A percentile compares a stretch with the other conserved stretches of the same genome.
Evolutionary conservation across 1,140 invertebrate species (phyloP).

Genomic region (Lineus longissimus): DNA sequence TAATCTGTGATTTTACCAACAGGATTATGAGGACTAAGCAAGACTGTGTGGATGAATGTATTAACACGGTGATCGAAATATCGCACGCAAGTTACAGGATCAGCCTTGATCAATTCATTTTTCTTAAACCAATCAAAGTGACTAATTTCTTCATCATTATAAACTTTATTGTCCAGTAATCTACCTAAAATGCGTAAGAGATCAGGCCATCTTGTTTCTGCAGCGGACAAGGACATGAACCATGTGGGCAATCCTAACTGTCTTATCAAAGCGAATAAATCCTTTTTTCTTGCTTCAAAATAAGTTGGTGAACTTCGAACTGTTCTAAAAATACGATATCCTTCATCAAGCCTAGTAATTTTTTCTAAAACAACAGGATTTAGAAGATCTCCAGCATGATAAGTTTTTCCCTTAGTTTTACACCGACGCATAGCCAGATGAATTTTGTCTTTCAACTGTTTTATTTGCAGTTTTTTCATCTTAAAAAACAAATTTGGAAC

Average conservation of each 20-base stretch:
- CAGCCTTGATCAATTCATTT: constrained; percentile 13
- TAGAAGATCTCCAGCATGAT: constrained; percentile 20
- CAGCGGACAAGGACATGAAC: constrained; percentile 23
- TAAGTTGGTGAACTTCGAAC: constrained; percentile 27
- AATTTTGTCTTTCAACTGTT: constrained; percentile 21
- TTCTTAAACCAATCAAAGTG: constrained; percentile 18
- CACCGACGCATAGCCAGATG: constrained; percentile 17
- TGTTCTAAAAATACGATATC: constrained; percentile 20
- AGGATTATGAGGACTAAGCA: constrained; percentile 11
- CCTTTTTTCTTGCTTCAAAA: constrained; percentile 19
- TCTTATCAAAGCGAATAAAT: constrained; percentile 27
- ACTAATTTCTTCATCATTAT: constrained; percentile 14
- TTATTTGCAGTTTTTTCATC: constrained; percentile 26
- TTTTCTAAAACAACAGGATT: constrained; percentile 11
- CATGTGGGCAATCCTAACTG: constrained; percentile 23
- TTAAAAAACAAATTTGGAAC: constrained; percentile 25
- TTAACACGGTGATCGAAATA: constrained; percentile 24
- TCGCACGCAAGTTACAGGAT: constrained; percentile 24
- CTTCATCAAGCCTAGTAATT: constrained; percentile 25
- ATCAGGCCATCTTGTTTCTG: constrained; percentile 26
- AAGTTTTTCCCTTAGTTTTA: constrained; percentile 20
- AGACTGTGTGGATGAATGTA: constrained; percentile 17
- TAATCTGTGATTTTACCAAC: constrained; percentile 26
- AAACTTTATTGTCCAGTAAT: constrained; percentile 14
- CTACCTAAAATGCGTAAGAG: constrained; percentile 17